Evolutionary conservation across 2,797 vertebrate genomes (phyloP), one percentile per base, ranked within the genome.

Genomic region (Falco cherrug): DNA sequence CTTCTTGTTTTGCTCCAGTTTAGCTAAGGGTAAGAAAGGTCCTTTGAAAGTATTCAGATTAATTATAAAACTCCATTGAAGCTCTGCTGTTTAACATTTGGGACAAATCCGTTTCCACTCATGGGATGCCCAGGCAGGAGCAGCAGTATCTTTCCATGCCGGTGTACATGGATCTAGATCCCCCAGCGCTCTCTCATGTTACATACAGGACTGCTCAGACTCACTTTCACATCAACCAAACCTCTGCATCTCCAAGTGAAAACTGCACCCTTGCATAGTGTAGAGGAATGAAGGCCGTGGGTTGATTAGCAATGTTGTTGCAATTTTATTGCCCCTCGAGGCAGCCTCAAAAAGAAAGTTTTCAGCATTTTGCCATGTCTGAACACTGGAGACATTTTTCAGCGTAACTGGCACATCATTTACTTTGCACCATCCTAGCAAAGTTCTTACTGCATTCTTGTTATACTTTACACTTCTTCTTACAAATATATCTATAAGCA

Each of bases 141-240:
- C 29, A 68, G 16, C 2, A 1, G 8, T 6, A 22, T 2, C 28
- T 33, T 45, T 53, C 59, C 45, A 7, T 19, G 16, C 12, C 0
- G 0, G 15, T n/a, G 24, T 10, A 17, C 14, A 1, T 6, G n/a
- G 57, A 54, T 39, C 64, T 33, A 51, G 51, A 59, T 43, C 18
- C 15, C 21, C 16, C 0, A 2, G 3, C 11, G 63, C 9, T 12
- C 47, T 45, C 48, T 50, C 41, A 9, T 8, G 29, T 31, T 56
- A 61, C 47, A 29, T 4, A 16, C 7, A 29, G 43, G 63, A 26
- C 43, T 51, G 33, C 14, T 75, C 37, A 53, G 17, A 43, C 16
- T 26, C n/a, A 10, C 15, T 47, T 84, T 29, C 50, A 5, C 43
- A 33, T 33, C 2, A 3, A n/a, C 26, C 65, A 63, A 35, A 57